Conservation (phyloP, 2,113 vertebrate genomes). For the Camelus bactrianus region DNA sequence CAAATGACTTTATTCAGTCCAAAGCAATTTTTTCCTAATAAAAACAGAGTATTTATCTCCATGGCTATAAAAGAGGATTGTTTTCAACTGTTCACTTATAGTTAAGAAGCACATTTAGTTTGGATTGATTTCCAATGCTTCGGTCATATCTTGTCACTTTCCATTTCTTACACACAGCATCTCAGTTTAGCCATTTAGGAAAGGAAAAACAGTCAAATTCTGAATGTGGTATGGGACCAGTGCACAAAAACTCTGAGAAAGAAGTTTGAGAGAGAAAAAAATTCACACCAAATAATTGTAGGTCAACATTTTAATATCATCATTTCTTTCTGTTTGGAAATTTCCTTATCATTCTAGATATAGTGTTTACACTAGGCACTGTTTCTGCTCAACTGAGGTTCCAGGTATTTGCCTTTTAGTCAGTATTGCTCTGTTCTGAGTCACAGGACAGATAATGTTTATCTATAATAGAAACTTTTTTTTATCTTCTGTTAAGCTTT, state of each 20-base stretch:
- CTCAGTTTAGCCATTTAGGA: conserved; percentile 96
- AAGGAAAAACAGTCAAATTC: conserved; percentile 87
- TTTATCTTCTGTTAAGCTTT: neutral
- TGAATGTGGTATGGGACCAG: conserved; percentile 66
- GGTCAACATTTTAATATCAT: conserved; percentile 20
- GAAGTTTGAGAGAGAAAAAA: conserved; percentile 71
- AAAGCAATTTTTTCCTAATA: conserved; percentile 93
- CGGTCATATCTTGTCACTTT: conserved; percentile 99
- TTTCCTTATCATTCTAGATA: neutral
- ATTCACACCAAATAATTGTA: neutral
- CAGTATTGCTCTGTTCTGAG: neutral
- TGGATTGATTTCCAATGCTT: conserved; percentile 99
- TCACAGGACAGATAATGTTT: neutral
- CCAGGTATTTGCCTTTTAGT: neutral
- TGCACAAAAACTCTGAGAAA: conserved; percentile 57
- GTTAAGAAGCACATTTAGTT: conserved; percentile 99
- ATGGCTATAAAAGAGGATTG: conserved; percentile 93
- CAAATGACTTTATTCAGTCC: conserved; percentile 92
- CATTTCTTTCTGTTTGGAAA: neutral
- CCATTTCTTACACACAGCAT: conserved; percentile 97
- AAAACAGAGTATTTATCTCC: conserved; percentile 93
- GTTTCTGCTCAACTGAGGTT: neutral
- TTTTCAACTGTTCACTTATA: conserved; percentile 99
- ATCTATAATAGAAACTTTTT: neutral
- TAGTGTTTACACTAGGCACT: neutral